phyloP scores from a whole-genome alignment of 2,888 invertebrate genomes.

The Eupithecia exiguata region DNA sequence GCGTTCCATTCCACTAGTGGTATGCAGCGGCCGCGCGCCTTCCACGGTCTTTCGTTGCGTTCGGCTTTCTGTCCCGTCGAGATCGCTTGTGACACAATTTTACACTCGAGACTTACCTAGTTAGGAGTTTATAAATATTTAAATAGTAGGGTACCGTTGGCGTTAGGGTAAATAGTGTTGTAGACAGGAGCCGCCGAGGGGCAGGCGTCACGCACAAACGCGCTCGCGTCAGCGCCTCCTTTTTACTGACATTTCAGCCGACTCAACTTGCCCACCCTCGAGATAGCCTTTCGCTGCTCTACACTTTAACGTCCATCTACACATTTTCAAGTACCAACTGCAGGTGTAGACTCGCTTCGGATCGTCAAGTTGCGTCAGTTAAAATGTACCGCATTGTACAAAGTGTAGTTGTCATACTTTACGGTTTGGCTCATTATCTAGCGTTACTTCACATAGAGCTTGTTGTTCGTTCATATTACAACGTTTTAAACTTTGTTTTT shows the following conservation, averaged over 20 bases:
- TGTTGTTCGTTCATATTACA: slow-evolving; percentile 56
- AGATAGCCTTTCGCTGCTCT: slow-evolving; percentile 1
- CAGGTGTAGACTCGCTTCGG: neutral
- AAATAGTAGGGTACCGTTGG: slow-evolving; percentile 71
- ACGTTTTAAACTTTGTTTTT: slow-evolving; percentile 32
- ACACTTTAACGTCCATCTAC: neutral
- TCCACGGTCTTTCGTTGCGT: slow-evolving; percentile 55
- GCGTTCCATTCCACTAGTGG: slow-evolving; percentile 54
- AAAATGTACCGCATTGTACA: slow-evolving; percentile 67
- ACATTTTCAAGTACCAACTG: neutral
- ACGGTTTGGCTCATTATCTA: slow-evolving; percentile 56
- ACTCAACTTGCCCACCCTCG: neutral
- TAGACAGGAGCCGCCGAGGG: slow-evolving; percentile 47
- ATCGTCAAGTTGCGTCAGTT: slow-evolving; percentile 24
- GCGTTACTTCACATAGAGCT: slow-evolving; percentile 64
- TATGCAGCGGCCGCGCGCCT: slow-evolving; percentile 39
- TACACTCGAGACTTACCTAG: slow-evolving; percentile 77
- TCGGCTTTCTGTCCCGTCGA: slow-evolving; percentile 69
- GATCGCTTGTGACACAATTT: slow-evolving; percentile 79
- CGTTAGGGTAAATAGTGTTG: slow-evolving; percentile 60
- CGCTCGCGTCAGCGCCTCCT: slow-evolving; percentile 29
- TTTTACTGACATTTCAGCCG: slow-evolving; percentile 42
- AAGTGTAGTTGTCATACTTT: slow-evolving; percentile 69
- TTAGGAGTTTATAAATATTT: slow-evolving; percentile 78
- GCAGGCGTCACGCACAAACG: slow-evolving; percentile 44